Percentiles rank a stretch among this genome's conserved stretches.
Evolutionary conservation across 1,140 invertebrate species (phyloP).

Genomic region (Cyclargus thomasi): DNA sequence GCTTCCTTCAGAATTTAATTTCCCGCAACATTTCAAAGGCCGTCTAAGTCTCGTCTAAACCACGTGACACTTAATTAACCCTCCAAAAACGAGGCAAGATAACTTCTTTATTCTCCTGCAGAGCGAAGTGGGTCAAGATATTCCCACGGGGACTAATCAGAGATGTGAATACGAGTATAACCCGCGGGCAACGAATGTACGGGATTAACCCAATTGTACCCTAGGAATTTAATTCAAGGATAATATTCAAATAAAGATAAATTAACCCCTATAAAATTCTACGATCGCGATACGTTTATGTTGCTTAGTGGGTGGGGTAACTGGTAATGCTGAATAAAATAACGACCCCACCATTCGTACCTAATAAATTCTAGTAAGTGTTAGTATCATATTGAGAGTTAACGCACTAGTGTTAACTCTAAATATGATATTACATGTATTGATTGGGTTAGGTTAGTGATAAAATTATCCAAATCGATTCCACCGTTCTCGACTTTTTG

Average conservation of each 20-base stretch:
- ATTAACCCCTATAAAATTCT: background rate
- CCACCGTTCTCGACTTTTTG: too few species aligned
- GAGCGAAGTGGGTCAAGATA: slow-evolving; percentile 11
- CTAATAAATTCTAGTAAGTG: too few species aligned
- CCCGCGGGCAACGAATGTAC: background rate
- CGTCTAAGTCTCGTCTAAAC: background rate
- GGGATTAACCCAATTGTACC: background rate
- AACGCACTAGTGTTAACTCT: too few species aligned
- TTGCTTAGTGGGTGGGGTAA: background rate
- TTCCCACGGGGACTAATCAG: slow-evolving; percentile 14
- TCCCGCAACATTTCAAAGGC: background rate
- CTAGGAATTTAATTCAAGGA: slow-evolving; percentile 1
- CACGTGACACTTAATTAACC: background rate
- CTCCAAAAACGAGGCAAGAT: slow-evolving; percentile 1
- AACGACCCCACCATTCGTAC: too few species aligned
- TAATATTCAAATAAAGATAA: background rate
- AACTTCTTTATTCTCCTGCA: slow-evolving; percentile 8
- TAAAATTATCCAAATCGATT: too few species aligned
- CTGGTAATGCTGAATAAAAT: background rate
- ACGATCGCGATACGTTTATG: background rate
- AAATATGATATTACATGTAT: too few species aligned
- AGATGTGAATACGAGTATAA: slow-evolving; percentile 4
- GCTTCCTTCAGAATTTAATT: background rate
- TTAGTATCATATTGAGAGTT: too few species aligned
- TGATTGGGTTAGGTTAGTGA: too few species aligned